Percentiles rank a stretch among this genome's conserved stretches.
phyloP scores from a whole-genome alignment of 2,797 vertebrate species.

The Enteromius paludinosus region DNA sequence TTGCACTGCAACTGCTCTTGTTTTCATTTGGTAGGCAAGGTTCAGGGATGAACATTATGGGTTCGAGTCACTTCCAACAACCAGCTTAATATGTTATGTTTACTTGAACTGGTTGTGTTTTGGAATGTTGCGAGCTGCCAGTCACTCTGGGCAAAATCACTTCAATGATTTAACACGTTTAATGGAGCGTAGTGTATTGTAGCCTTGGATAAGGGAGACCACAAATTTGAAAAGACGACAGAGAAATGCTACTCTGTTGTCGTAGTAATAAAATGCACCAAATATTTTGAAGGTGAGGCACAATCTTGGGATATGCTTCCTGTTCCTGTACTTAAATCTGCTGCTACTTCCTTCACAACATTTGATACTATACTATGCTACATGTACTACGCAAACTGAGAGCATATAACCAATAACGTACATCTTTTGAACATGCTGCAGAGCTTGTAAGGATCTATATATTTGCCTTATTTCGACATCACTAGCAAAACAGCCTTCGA shows the following conservation, averaged over 20 bases:
- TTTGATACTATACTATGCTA: constrained; percentile 19
- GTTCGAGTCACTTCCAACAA: neutral
- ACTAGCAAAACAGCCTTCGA: constrained; percentile 10
- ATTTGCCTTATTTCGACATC: constrained; percentile 41
- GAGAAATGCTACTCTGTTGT: constrained; percentile 6
- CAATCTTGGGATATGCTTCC: constrained; percentile 30
- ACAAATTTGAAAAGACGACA: neutral
- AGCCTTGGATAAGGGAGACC: neutral
- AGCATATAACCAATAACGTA: neutral
- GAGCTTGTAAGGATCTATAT: constrained; percentile 9
- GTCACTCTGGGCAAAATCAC: constrained; percentile 2
- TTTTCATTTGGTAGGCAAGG: neutral
- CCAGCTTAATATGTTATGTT: constrained; percentile 21
- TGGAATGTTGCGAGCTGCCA: constrained; percentile 1
- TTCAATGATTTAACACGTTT: neutral
- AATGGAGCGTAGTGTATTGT: constrained; percentile 1
- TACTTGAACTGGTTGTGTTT: constrained; percentile 13
- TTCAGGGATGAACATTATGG: neutral
- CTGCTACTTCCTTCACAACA: constrained; percentile 8
- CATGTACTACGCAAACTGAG: constrained; percentile 14
- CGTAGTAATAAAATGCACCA: constrained; percentile 20
- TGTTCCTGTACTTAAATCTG: constrained; percentile 40
- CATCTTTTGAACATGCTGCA: constrained; percentile 6
- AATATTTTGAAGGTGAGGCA: constrained; percentile 28
- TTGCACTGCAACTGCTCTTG: constrained; percentile 11